Evolutionary conservation across 2,888 invertebrate species (phyloP).

Genomic region (Tyria jacobaeae): DNA sequence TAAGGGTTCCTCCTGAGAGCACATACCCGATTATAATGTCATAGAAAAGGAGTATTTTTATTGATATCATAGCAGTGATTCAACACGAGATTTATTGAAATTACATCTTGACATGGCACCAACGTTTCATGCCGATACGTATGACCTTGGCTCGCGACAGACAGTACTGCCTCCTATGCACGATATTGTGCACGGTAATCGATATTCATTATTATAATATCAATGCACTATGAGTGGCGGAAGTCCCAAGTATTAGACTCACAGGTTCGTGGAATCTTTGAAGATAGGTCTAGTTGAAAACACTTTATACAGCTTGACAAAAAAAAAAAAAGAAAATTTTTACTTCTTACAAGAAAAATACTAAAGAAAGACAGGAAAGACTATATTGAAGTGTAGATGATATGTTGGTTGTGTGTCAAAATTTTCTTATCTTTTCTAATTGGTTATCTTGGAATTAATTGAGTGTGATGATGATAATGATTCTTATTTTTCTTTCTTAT

Average conservation of each 20-base stretch:
- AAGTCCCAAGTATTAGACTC: conserved; percentile 20
- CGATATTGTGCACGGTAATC: conserved; percentile 33
- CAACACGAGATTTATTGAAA: background rate
- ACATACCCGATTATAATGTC: no score
- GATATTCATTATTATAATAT: conserved; percentile 33
- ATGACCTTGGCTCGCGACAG: conserved; percentile 32
- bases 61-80: background rate
- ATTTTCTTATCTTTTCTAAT: no score
- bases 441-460: no score
- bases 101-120: conserved; percentile 13
- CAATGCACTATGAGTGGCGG: conserved; percentile 23
- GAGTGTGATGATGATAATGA: no score
- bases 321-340: no score
- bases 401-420: no score
- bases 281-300: background rate
- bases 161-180: conserved; percentile 27
- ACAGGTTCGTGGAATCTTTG: conserved; percentile 15
- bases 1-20: no score
- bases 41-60: background rate
- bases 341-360: no score
- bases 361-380: no score
- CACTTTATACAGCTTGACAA: no score
- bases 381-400: no score
- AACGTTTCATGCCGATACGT: conserved; percentile 31
- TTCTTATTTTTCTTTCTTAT: no score